Base-by-base conservation (phyloP, 1,140 invertebrate genomes). In the Drosophila setifemur region DNA sequence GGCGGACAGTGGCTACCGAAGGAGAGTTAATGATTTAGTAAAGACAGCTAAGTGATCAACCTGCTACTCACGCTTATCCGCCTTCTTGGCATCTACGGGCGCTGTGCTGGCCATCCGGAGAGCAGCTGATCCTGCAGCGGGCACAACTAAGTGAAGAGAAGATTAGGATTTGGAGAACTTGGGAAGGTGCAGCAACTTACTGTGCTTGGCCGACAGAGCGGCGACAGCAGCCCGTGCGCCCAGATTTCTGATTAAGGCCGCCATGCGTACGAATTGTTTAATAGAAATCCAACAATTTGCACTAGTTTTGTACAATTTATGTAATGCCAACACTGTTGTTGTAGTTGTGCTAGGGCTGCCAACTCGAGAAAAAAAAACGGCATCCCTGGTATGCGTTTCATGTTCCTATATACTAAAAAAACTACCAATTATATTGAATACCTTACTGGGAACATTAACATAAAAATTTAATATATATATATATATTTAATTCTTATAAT, bases 1-100 rank as follows among this genome's bases (percentile, higher is more conserved):
- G 95, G 5, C 88, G 85, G 25, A 90, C 48, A 37, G 88, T 90
- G 4, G 88, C 88, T 90, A 28, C 4, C 18, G 28, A 18, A 44
- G 7, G 29, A 23, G 39, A 11, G 6, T 9, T 9, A 11, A 1
- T 0, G 0, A 5, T 16, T 2, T 9, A 55, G 5, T 37, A 12
- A 39, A 4, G 2, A 4, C 11, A 29, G 11, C 1, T 7, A 8
- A 14, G 7, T 1, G 3, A 21, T 3, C 5, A 1, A 11, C 5
- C 5, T n/a, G 2, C 1, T 60, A 71, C 82, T 71, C 45, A 89
- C 88, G 88, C 49, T 86, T 79, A 11, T 88, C 81, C 9, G 76
- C 12, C 25, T 73, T 53, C 12, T 88, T 85, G 18, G 82, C 12
- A 12, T 71, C 70, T 2, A 40, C 79, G 9, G 73, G 61, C 6